These are phyloP conservation scores for Penaeus chinensis DNA, from an alignment of 1,140 invertebrate genomes.

Conservation along the genomic window DNA sequence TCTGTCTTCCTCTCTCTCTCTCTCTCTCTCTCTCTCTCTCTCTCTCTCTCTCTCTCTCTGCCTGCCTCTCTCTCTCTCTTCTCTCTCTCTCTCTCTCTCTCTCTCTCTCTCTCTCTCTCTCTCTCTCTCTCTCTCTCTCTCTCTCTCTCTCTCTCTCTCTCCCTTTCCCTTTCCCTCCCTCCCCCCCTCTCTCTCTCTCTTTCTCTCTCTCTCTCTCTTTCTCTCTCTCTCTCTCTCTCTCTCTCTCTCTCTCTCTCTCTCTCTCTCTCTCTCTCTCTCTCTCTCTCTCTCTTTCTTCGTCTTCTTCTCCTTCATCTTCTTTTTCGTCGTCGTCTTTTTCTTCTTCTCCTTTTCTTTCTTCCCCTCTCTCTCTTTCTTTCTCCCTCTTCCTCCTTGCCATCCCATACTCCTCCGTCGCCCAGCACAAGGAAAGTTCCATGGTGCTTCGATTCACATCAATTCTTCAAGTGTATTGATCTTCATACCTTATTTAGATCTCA, in stretches of 20 bases:
- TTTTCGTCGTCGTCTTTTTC: neutral
- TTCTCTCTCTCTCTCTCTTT: neutral
- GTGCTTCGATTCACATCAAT: no score
- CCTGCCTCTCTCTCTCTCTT: neutral
- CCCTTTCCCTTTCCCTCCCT: neutral
- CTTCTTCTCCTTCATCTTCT: neutral
- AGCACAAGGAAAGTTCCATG: no score
- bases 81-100: neutral
- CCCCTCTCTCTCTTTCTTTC: neutral
- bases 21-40: no score
- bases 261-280: neutral
- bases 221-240: neutral
- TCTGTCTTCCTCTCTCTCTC: no score
- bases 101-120: neutral
- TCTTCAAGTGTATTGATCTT: no score
- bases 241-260: neutral
- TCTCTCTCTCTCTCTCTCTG: neutral
- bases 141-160: neutral
- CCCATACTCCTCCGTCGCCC: neutral
- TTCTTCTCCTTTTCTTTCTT: neutral
- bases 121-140: neutral
- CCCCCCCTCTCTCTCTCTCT: neutral
- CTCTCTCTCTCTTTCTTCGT: neutral
- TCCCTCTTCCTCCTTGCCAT: neutral
- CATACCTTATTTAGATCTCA: no score